Base-by-base conservation (phyloP, 2,888 invertebrate species). In the Morinoia aosen region DNA sequence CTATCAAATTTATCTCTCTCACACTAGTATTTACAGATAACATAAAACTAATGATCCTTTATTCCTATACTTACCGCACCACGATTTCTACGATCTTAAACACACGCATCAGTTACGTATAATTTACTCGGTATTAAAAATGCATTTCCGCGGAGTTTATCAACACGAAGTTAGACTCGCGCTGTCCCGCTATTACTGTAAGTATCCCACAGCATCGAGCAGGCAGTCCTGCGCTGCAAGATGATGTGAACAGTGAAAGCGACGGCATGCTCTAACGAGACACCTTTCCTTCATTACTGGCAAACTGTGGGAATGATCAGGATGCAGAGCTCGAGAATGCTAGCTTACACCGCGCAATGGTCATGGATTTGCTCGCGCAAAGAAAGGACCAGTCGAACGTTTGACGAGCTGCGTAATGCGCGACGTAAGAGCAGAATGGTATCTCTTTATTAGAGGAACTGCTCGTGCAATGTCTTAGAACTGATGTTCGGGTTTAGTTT, bases 191-290 rank as follows among this genome's bases (percentile, higher is more conserved):
- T 14, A 76, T 76, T 33, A n/a, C n/a, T n/a, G n/a, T n/a, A 76
- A 8, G 14, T 33, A 2, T 76, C 19, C 19, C 25, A 25, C 76
- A 25, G 33, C 76, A 76, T 76, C 25, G 33, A 76, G 33, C 7
- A 76, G 19, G 19, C 76, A 76, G 76, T 12, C 25, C 33, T 76
- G 76, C 76, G 76, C 76, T 76, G 25, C 25, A 76, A 76, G 76
- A 76, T 76, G 76, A 33, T 76, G 76, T 76, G 76, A 76, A 76
- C 33, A 76, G 76, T 76, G 76, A 76, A 76, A 76, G 76, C 76
- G 76, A 76, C 76, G 25, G 25, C 76, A 76, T 76, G 25, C 76
- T 25, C 76, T 76, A 76, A 76, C 76, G 76, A 76, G 76, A 76
- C 33, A 25, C 76, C 76, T 76, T 76, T 76, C 76, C 25, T 76